These are phyloP conservation scores for Nomada flava DNA, from an alignment of 2,888 invertebrate species.

Conservation along the genomic window DNA sequence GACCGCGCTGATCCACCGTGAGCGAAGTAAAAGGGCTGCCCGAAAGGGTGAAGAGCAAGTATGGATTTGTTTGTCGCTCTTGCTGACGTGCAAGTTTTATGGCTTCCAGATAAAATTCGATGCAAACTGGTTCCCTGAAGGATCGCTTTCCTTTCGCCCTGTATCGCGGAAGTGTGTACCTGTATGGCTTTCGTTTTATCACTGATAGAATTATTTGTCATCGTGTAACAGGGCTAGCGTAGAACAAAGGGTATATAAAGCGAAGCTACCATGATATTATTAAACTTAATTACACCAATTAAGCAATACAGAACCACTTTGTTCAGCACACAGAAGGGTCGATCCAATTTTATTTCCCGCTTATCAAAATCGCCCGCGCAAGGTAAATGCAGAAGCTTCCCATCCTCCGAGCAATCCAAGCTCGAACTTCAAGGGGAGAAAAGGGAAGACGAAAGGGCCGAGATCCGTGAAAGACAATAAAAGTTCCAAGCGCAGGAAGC, in stretches of 20 bases:
- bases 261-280: too few relatives aligned
- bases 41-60: constrained; percentile 34
- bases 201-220: constrained; percentile 25
- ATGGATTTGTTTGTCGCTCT: constrained; percentile 48
- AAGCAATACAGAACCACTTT: too few relatives aligned
- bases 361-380: not conserved
- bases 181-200: constrained; percentile 23
- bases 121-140: constrained; percentile 45
- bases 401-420: not conserved
- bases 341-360: not conserved
- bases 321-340: not conserved
- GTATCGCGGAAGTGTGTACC: not conserved
- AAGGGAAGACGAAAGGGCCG: not conserved
- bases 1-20: constrained; percentile 18
- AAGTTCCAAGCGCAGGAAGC: constrained; percentile 16
- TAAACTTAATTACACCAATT: not conserved
- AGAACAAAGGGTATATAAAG: not conserved
- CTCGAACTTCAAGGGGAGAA: not conserved
- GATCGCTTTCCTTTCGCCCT: constrained; percentile 33
- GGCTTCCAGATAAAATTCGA: constrained; percentile 44
- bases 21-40: constrained; percentile 23
- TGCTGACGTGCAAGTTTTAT: constrained; percentile 35
- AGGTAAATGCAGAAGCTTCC: not conserved
- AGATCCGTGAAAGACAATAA: constrained; percentile 12
- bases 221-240: not conserved